These are phyloP conservation scores for Argyresthia albistria DNA, from an alignment of 2,888 invertebrate species.

Conservation along the genomic window DNA sequence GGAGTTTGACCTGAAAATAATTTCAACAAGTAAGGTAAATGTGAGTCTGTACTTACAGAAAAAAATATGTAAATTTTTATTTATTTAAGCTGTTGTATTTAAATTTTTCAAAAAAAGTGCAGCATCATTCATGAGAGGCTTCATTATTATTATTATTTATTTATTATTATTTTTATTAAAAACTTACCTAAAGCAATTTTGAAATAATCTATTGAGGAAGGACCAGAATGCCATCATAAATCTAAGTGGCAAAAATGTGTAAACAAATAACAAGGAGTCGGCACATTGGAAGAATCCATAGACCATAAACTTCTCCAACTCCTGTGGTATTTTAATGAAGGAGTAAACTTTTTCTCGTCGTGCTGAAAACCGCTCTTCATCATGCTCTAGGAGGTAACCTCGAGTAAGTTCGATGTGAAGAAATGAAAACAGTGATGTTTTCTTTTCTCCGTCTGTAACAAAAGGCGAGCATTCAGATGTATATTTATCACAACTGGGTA, in stretches of 20 bases:
- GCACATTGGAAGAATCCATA: constrained; percentile 97
- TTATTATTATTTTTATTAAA: no score
- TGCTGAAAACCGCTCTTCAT: constrained; percentile 94
- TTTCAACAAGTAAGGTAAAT: neutral
- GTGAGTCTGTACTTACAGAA: neutral
- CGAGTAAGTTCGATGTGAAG: constrained; percentile 90
- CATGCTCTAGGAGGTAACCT: constrained; percentile 94
- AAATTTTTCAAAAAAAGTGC: no score
- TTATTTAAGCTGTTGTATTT: no score
- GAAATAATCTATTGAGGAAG: constrained; percentile 80
- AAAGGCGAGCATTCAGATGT: no score
- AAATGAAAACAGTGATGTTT: constrained; percentile 75
- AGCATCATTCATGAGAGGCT: no score
- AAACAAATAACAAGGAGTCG: constrained; percentile 97
- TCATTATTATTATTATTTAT: no score
- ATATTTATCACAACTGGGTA: no score
- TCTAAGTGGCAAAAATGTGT: constrained; percentile 96
- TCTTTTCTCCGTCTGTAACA: constrained; percentile 48
- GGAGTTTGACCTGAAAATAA: constrained; percentile 39
- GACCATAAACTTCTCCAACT: constrained; percentile 92
- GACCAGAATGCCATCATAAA: constrained; percentile 91
- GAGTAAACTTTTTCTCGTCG: constrained; percentile 96
- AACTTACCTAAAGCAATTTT: constrained; percentile 80
- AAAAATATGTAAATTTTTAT: neutral
- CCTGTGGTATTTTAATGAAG: constrained; percentile 94